Conservation (phyloP, 2,888 invertebrate species). For the Dorcus parallelipipedus region DNA sequence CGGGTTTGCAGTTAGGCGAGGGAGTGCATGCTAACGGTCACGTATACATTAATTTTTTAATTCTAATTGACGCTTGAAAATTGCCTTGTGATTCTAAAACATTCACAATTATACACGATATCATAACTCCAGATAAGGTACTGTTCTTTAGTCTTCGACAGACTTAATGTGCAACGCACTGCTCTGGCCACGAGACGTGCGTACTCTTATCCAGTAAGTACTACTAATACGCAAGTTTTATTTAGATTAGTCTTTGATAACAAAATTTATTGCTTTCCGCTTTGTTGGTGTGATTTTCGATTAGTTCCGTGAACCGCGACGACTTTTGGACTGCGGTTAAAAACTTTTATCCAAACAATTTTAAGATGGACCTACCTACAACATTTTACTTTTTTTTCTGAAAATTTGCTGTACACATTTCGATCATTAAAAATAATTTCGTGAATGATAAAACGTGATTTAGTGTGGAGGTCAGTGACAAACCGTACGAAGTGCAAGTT, state of each 20-base stretch:
- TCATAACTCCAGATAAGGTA: constrained; percentile 13
- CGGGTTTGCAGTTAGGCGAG: constrained; percentile 10
- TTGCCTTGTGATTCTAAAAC: constrained; percentile 15
- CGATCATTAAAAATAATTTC: too few relatives aligned
- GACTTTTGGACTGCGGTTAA: too few relatives aligned
- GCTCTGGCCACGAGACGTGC: background rate
- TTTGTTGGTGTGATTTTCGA: too few relatives aligned
- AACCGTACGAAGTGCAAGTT: too few relatives aligned
- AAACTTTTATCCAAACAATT: too few relatives aligned
- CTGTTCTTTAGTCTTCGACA: constrained; percentile 8
- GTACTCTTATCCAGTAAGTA: constrained; percentile 2
- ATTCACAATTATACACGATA: constrained; percentile 11
- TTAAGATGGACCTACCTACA: too few relatives aligned
- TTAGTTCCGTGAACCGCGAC: too few relatives aligned
- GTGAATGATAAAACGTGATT: too few relatives aligned
- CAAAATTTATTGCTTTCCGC: too few relatives aligned
- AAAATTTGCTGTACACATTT: background rate
- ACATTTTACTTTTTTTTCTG: background rate
- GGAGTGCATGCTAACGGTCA: constrained; percentile 33
- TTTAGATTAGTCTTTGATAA: too few relatives aligned
- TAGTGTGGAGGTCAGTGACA: too few relatives aligned
- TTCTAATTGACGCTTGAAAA: constrained; percentile 18
- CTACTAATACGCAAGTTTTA: background rate
- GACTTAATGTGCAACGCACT: too few relatives aligned
- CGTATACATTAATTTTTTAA: constrained; percentile 30